Conservation (phyloP, 2,888 invertebrate species). For the Tridacna gigas region DNA sequence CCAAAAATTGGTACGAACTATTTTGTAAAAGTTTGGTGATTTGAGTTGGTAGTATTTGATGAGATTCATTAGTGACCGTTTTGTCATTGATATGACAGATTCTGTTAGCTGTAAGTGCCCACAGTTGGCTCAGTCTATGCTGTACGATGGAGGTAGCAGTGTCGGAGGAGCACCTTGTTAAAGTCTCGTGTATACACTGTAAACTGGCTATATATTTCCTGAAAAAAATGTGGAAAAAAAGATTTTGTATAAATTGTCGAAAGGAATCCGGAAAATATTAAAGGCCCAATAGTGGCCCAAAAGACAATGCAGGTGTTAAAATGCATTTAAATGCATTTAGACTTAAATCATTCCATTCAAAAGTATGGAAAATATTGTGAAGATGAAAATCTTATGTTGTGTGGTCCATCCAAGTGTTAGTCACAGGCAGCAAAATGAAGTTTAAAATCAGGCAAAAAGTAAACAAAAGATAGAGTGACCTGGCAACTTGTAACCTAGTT, state of each 20-base stretch:
- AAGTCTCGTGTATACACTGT: slow-evolving; percentile 68
- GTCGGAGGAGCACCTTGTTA: slow-evolving; percentile 61
- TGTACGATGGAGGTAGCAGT: slow-evolving; percentile 62
- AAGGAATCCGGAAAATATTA: no score
- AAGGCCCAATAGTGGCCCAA: no score
- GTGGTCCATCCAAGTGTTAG: no score
- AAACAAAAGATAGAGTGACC: no score
- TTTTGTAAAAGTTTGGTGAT: slow-evolving; percentile 3
- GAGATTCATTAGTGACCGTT: not conserved
- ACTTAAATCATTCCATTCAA: no score
- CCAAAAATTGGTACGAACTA: not conserved
- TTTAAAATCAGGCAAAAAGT: no score
- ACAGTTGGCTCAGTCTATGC: slow-evolving; percentile 61
- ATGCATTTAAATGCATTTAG: no score
- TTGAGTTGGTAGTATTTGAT: slow-evolving; percentile 6
- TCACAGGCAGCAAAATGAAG: no score
- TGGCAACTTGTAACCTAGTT: no score
- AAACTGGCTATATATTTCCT: slow-evolving; percentile 70
- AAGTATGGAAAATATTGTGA: no score
- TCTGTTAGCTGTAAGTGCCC: slow-evolving; percentile 66
- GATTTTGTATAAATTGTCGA: not conserved
- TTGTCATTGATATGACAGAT: slow-evolving; percentile 63
- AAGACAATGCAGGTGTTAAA: no score
- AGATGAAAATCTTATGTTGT: no score
- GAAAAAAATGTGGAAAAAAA: slow-evolving; percentile 45